phyloP scores from a whole-genome alignment of 2,888 invertebrate genomes.

The Drosophila prolongata region DNA sequence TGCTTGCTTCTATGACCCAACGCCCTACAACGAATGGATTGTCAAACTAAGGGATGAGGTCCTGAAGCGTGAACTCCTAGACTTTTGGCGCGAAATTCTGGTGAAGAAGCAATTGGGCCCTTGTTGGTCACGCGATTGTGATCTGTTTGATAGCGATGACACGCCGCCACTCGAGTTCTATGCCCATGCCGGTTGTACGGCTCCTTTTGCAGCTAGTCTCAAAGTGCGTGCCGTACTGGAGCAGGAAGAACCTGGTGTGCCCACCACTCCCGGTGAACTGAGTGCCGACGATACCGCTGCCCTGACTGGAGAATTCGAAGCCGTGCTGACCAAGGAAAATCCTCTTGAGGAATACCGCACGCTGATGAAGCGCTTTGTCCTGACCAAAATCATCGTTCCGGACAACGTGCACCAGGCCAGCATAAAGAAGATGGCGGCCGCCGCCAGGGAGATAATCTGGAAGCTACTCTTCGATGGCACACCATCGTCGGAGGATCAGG shows the following conservation, averaged over 20 bases:
- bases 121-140: slow-evolving; percentile 74
- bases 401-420: slow-evolving; percentile 58
- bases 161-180: slow-evolving; percentile 74
- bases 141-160: slow-evolving; percentile 75
- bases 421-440: slow-evolving; percentile 58
- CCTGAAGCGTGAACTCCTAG: slow-evolving; percentile 56
- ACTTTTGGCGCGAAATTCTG: slow-evolving; percentile 74
- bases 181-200: slow-evolving; percentile 66
- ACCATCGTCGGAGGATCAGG: slow-evolving; percentile 24
- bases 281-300: slow-evolving; percentile 50
- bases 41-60: slow-evolving; percentile 66
- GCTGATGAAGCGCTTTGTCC: slow-evolving; percentile 66
- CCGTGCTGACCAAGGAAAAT: slow-evolving; percentile 33
- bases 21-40: slow-evolving; percentile 80
- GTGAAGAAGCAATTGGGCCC: slow-evolving; percentile 72
- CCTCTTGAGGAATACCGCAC: slow-evolving; percentile 63
- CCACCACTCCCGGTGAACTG: slow-evolving; percentile 24
- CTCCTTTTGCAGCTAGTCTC: slow-evolving; percentile 66
- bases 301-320: slow-evolving; percentile 57
- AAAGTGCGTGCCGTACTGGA: slow-evolving; percentile 43
- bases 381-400: slow-evolving; percentile 49
- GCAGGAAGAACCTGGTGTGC: background rate
- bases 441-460: slow-evolving; percentile 62
- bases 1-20: slow-evolving; percentile 77
- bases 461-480: slow-evolving; percentile 61